Evolutionary conservation across 1,140 invertebrate genomes (phyloP).

Genomic region (Philotrypesis tridentata): DNA sequence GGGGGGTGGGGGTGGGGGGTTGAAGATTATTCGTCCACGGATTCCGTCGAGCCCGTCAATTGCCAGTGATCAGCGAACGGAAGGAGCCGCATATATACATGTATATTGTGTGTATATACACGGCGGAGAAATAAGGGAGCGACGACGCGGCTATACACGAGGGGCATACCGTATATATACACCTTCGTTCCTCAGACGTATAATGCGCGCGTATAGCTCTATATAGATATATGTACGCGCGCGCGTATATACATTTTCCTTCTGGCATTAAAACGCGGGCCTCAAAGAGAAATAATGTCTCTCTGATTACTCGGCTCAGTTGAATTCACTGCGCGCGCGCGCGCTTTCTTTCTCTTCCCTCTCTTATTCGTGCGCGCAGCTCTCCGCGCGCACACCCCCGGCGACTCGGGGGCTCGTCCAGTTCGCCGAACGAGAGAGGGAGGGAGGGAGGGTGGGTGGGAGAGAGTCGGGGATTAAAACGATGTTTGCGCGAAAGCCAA

Average conservation of each 20-base stretch:
- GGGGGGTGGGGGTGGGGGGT: conserved; percentile 16
- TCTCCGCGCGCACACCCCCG: neutral
- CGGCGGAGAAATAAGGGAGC: neutral
- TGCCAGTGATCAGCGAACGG: conserved; percentile 58
- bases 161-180: no score
- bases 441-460: neutral
- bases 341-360: neutral
- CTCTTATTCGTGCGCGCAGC: neutral
- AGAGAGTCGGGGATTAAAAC: conserved; percentile 71
- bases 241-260: conserved; percentile 68
- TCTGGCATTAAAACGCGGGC: conserved; percentile 69
- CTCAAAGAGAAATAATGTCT: conserved; percentile 75
- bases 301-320: conserved; percentile 73
- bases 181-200: no score
- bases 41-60: conserved; percentile 60
- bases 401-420: neutral
- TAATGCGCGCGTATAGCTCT: no score
- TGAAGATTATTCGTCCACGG: conserved; percentile 43
- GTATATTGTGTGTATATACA: no score
- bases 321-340: conserved; percentile 59
- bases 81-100: neutral
- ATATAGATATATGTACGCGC: no score
- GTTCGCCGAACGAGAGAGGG: neutral
- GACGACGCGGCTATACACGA: conserved; percentile 53
- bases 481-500: conserved; percentile 74